These are phyloP conservation scores for Siniperca scherzeri DNA, from an alignment of 2,797 vertebrate species.

Conservation along the genomic window DNA sequence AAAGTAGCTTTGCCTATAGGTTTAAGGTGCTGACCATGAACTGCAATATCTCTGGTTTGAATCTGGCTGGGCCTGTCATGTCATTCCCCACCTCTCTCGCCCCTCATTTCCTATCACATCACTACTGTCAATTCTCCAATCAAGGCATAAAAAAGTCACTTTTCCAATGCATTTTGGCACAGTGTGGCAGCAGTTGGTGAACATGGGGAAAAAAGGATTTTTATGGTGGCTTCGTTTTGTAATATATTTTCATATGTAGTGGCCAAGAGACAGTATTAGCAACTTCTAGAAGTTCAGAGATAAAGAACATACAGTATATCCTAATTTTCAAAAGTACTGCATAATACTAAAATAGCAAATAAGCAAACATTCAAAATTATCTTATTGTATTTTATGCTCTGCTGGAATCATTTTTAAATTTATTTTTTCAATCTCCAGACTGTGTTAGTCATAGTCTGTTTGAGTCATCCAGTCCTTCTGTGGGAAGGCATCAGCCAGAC, in stretches of 20 bases:
- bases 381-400: not conserved
- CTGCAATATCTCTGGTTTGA: too few relatives aligned
- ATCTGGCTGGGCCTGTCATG: not conserved
- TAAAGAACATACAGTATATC: not conserved
- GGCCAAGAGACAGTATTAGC: not conserved
- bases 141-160: not conserved
- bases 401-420: not conserved
- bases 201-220: not conserved
- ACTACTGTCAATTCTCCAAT: not conserved
- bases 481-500: constrained; percentile 30
- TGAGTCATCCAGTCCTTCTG: constrained; percentile 44
- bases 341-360: not conserved
- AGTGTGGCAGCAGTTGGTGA: not conserved
- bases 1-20: not conserved
- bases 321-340: not conserved
- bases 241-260: not conserved
- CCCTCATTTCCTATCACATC: not conserved
- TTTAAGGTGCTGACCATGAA: not conserved
- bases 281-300: not conserved
- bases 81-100: not conserved
- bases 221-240: not conserved
- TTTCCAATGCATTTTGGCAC: not conserved
- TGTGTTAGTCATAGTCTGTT: constrained; percentile 29
- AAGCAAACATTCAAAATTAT: too few relatives aligned
- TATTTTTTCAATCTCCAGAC: not conserved